Evolutionary conservation across 2,113 vertebrate genomes (phyloP).

Genomic region (Paratilapia polleni): DNA sequence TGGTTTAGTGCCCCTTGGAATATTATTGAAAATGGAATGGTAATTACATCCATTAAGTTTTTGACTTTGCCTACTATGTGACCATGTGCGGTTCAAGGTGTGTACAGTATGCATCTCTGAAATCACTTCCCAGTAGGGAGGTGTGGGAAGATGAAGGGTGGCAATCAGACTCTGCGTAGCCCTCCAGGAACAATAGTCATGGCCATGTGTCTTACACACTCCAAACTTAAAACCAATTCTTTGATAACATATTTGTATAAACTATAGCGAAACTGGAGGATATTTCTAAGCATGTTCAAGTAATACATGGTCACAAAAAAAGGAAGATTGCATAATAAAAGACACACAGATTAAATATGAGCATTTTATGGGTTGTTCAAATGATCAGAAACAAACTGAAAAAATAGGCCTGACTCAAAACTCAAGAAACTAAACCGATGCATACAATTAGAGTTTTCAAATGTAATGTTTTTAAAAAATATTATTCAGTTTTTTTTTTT

Average conservation of each 20-base stretch:
- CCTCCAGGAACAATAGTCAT: background rate
- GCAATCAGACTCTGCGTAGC: conserved; percentile 25
- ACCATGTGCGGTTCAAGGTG: conserved; percentile 18
- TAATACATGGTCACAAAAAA: background rate
- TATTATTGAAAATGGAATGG: background rate
- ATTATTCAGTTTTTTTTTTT: background rate
- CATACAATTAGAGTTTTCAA: background rate
- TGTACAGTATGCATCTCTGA: conserved; percentile 1
- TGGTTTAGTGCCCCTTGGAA: conserved; percentile 23
- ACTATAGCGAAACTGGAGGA: background rate
- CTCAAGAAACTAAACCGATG: background rate
- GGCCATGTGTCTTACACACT: background rate
- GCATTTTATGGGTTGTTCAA: too few species aligned
- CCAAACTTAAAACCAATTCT: conserved; percentile 5
- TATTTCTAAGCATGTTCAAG: background rate
- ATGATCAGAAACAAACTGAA: background rate
- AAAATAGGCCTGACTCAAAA: background rate
- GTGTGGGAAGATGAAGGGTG: background rate
- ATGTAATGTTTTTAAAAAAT: background rate
- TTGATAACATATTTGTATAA: background rate
- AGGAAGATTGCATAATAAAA: background rate
- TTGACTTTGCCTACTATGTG: conserved; percentile 30
- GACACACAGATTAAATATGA: background rate
- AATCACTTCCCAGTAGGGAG: conserved; percentile 50
- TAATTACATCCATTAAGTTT: conserved; percentile 22